A percentile compares a stretch with the other conserved stretches of the same genome.
Evolutionary conservation across 2,888 invertebrate species (phyloP).

Genomic region (Cheilosia impressa): DNA sequence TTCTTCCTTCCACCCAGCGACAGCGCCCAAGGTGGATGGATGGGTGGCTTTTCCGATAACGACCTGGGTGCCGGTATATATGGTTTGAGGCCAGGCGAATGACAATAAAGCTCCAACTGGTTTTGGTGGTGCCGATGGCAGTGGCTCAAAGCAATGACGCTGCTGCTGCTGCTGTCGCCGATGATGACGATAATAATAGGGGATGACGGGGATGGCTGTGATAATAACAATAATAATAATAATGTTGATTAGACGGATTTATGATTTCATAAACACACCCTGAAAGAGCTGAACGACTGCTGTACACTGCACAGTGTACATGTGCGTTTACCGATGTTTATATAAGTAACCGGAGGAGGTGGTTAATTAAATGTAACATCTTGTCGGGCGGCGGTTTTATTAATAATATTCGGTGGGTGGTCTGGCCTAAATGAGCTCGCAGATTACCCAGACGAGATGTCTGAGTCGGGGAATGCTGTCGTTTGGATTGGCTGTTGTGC

Average conservation of each 20-base stretch:
- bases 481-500: background rate
- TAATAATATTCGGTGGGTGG: slow-evolving; percentile 48
- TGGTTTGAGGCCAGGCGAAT: slow-evolving; percentile 32
- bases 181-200: slow-evolving; percentile 37
- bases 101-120: slow-evolving; percentile 53
- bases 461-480: background rate
- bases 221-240: slow-evolving; percentile 73
- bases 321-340: slow-evolving; percentile 47
- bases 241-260: slow-evolving; percentile 75
- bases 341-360: slow-evolving; percentile 62
- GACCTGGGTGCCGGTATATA: slow-evolving; percentile 16
- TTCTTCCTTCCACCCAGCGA: slow-evolving; percentile 11
- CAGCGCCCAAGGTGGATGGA: background rate
- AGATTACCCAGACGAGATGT: background rate
- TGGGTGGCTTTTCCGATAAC: slow-evolving; percentile 24
- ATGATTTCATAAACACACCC: slow-evolving; percentile 71
- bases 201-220: slow-evolving; percentile 46
- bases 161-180: slow-evolving; percentile 18
- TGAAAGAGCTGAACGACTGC: slow-evolving; percentile 17
- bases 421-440: slow-evolving; percentile 48
- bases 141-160: slow-evolving; percentile 44
- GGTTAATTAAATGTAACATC: slow-evolving; percentile 75
- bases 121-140: slow-evolving; percentile 43
- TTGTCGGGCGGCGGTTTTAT: slow-evolving; percentile 67
- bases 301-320: background rate